Percentiles rank a stretch among this genome's conserved stretches.
These are phyloP conservation scores for Cryptosula pallasiana DNA, from an alignment of 2,888 invertebrate species.

Conservation along the genomic window DNA sequence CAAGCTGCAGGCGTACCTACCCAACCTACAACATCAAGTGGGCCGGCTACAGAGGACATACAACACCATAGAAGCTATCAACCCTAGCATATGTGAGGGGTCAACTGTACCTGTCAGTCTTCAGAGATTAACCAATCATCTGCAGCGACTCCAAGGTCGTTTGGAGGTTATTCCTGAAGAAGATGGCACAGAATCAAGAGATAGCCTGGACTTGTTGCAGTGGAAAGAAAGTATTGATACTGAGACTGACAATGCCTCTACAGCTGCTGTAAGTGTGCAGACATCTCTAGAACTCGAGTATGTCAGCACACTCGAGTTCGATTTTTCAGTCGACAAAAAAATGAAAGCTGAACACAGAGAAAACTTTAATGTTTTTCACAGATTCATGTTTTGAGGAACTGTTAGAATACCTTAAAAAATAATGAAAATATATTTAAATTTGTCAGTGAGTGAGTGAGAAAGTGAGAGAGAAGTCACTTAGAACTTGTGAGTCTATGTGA, in stretches of 20 bases:
- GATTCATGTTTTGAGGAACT: too few relatives aligned
- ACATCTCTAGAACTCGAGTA: too few relatives aligned
- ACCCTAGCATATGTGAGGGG: constrained; percentile 13
- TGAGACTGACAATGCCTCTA: background rate
- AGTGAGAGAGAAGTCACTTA: too few relatives aligned
- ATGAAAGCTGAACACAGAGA: too few relatives aligned
- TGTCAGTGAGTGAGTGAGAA: too few relatives aligned
- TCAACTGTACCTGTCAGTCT: constrained; percentile 16
- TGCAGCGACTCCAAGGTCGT: constrained; percentile 17
- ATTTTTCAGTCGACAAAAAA: too few relatives aligned
- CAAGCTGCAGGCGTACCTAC: constrained; percentile 16
- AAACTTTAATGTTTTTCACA: too few relatives aligned
- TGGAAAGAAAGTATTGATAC: constrained; percentile 9
- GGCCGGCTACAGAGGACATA: constrained; percentile 5
- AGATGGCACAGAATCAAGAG: background rate
- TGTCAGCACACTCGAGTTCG: too few relatives aligned
- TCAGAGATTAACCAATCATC: constrained; percentile 15
- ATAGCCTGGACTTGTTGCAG: background rate
- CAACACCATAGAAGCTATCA: constrained; percentile 9
- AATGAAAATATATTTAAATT: too few relatives aligned
- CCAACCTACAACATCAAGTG: constrained; percentile 18
- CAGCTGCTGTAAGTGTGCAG: background rate
- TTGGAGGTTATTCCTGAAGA: constrained; percentile 21
- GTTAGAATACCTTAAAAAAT: too few relatives aligned
- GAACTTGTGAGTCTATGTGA: too few relatives aligned